phyloP scores from a whole-genome alignment of 2,888 invertebrate species.

The Drosophila bunnanda region DNA sequence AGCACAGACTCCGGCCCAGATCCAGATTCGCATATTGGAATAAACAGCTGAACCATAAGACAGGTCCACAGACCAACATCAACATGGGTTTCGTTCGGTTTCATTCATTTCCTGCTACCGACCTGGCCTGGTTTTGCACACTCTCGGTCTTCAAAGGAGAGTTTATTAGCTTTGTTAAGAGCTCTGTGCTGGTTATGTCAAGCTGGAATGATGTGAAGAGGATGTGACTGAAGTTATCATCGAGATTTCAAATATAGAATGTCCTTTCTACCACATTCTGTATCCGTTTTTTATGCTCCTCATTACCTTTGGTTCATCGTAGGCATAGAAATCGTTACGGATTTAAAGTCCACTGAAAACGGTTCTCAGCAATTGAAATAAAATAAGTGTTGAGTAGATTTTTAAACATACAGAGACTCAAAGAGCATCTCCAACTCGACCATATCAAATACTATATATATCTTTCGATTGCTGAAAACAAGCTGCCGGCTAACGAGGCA shows the following conservation, averaged over 20 bases:
- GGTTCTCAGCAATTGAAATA: no score
- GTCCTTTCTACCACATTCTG: no score
- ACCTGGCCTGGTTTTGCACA: constrained; percentile 57
- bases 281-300: no score
- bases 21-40: constrained; percentile 54
- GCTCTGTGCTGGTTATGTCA: background rate
- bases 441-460: constrained; percentile 40
- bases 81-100: constrained; percentile 68
- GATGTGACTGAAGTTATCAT: background rate
- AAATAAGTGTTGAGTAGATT: background rate
- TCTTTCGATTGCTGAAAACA: constrained; percentile 53
- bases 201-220: background rate
- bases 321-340: background rate
- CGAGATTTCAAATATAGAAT: background rate
- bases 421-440: constrained; percentile 31
- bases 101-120: constrained; percentile 70
- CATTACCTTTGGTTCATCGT: background rate
- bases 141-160: constrained; percentile 3
- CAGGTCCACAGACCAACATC: constrained; percentile 38
- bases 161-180: constrained; percentile 23
- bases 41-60: constrained; percentile 56
- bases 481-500: constrained; percentile 72
- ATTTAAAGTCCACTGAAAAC: background rate
- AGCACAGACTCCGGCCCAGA: constrained; percentile 30
- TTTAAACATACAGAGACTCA: background rate